phyloP scores from a whole-genome alignment of 2,888 invertebrate genomes.

The Sphaerolaimus hirsutus region DNA sequence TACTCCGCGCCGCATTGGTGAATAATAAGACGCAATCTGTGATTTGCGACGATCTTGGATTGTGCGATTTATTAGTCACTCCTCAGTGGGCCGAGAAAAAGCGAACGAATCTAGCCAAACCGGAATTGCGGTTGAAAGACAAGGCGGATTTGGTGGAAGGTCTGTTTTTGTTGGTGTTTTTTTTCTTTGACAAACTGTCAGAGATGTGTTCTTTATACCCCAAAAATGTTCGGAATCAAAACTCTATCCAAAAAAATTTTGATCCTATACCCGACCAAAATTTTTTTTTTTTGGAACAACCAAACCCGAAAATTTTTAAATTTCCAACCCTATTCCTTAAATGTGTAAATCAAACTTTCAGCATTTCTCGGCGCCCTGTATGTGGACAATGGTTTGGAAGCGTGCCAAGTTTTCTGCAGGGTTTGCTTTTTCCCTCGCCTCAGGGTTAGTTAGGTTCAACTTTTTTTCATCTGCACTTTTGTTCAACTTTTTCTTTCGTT shows the following conservation, averaged over 20 bases:
- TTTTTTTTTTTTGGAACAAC: too few relatives aligned
- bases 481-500: too few relatives aligned
- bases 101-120: not conserved
- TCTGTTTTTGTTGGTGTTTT: too few relatives aligned
- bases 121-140: slow-evolving; percentile 58
- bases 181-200: too few relatives aligned
- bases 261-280: too few relatives aligned
- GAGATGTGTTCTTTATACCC: too few relatives aligned
- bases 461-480: too few relatives aligned
- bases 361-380: slow-evolving; percentile 86
- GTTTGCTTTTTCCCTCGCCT: slow-evolving; percentile 81
- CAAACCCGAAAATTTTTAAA: too few relatives aligned
- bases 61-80: slow-evolving; percentile 59
- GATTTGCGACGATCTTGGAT: slow-evolving; percentile 90
- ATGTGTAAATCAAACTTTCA: slow-evolving; percentile 15
- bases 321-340: too few relatives aligned
- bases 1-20: slow-evolving; percentile 77
- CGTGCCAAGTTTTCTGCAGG: slow-evolving; percentile 69
- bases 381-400: slow-evolving; percentile 72
- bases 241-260: too few relatives aligned
- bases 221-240: too few relatives aligned
- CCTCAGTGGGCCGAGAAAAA: slow-evolving; percentile 1
- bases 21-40: slow-evolving; percentile 92
- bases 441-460: slow-evolving; percentile 36
- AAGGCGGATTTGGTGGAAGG: slow-evolving; percentile 73